phyloP scores from a whole-genome alignment of 2,113 vertebrate genomes.

The Daboia siamensis region DNA sequence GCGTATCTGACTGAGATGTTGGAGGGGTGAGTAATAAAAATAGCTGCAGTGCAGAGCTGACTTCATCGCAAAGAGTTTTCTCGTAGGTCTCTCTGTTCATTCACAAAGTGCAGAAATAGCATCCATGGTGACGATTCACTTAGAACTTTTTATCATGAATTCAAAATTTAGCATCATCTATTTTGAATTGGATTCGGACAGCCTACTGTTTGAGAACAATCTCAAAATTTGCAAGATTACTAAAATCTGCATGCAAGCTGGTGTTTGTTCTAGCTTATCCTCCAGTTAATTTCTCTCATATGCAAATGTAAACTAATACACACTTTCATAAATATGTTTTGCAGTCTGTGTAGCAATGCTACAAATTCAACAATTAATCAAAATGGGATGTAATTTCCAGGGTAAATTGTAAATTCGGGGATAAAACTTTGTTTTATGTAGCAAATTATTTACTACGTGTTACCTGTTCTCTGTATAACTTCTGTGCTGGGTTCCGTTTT shows the following conservation, averaged over 20 bases:
- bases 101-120: slow-evolving; percentile 2
- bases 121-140: neutral
- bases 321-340: neutral
- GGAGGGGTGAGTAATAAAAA: slow-evolving; percentile 59
- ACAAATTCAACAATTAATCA: neutral
- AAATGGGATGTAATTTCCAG: neutral
- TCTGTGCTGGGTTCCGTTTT: too few species aligned
- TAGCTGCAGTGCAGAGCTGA: slow-evolving; percentile 59
- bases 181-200: neutral
- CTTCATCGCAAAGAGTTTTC: slow-evolving; percentile 58
- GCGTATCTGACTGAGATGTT: slow-evolving; percentile 61
- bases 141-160: neutral
- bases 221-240: neutral
- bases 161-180: neutral
- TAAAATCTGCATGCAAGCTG: neutral
- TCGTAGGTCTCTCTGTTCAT: slow-evolving; percentile 39
- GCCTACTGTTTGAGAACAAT: neutral
- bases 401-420: neutral
- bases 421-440: neutral
- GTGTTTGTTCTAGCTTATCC: neutral
- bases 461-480: too few species aligned
- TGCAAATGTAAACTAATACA: neutral
- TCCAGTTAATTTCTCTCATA: slow-evolving; percentile 6
- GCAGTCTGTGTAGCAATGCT: neutral
- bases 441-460: neutral